Evolutionary conservation across 2,888 invertebrate genomes (phyloP).

Genomic region (Andrena chrysosceles): DNA sequence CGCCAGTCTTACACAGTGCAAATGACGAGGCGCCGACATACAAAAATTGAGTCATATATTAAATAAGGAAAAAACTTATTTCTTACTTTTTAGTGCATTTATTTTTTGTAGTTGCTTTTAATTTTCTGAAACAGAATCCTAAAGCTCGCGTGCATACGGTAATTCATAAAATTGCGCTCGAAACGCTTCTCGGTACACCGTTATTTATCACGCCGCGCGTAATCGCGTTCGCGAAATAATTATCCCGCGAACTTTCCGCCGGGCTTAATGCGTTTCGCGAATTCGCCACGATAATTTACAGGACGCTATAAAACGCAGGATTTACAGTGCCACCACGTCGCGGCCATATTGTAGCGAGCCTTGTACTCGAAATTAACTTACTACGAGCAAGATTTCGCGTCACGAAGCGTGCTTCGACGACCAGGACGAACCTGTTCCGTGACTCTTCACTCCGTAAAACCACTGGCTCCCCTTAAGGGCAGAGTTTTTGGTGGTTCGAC

Average conservation of each 20-base stretch:
- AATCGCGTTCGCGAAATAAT: constrained; percentile 25
- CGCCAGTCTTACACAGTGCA: too few species aligned
- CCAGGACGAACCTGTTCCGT: constrained; percentile 55
- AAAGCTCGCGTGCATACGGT: constrained; percentile 19
- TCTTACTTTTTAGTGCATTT: background rate
- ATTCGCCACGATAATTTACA: constrained; percentile 31
- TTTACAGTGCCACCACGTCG: constrained; percentile 16
- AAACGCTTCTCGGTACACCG: constrained; percentile 9
- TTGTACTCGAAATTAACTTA: constrained; percentile 26
- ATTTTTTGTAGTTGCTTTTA: background rate
- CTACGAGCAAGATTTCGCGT: constrained; percentile 31
- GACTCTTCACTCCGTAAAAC: constrained; percentile 30
- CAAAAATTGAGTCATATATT: too few species aligned
- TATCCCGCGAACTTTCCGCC: constrained; percentile 13
- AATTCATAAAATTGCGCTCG: constrained; percentile 22
- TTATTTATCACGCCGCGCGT: constrained; percentile 28
- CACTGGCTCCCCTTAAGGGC: constrained; percentile 6
- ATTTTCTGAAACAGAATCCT: constrained; percentile 11
- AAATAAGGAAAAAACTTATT: too few species aligned
- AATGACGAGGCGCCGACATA: too few species aligned
- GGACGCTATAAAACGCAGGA: constrained; percentile 36
- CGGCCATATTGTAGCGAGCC: background rate
- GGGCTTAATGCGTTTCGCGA: constrained; percentile 28
- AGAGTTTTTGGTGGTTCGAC: constrained; percentile 32
- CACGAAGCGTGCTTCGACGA: constrained; percentile 11